phyloP scores from a whole-genome alignment of 2,113 vertebrate species.

The Alosa alosa region DNA sequence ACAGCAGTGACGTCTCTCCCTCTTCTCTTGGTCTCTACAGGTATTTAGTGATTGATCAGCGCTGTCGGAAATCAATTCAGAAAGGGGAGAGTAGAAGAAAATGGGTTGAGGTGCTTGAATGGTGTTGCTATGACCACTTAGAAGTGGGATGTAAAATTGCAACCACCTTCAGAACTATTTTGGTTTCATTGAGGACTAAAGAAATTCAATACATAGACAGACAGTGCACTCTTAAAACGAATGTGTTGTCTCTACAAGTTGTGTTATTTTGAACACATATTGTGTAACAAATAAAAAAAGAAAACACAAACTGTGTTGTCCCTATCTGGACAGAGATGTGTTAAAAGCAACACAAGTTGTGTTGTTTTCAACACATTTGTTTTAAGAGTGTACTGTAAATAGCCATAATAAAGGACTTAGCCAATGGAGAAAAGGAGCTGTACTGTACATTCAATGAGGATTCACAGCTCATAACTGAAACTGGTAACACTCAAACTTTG shows the following conservation, averaged over 20 bases:
- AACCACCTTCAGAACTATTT: background rate
- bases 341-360: too few relatives aligned
- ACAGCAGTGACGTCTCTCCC: background rate
- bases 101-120: background rate
- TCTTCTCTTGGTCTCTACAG: background rate
- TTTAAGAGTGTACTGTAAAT: too few relatives aligned
- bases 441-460: background rate
- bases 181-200: background rate
- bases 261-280: too few relatives aligned
- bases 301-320: too few relatives aligned
- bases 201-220: background rate
- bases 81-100: background rate
- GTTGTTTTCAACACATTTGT: too few relatives aligned
- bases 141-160: background rate
- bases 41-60: background rate
- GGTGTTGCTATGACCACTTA: constrained; percentile 8
- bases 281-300: too few relatives aligned
- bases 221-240: too few relatives aligned
- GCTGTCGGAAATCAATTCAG: background rate
- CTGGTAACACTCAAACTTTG: background rate
- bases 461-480: background rate
- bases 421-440: too few relatives aligned
- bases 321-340: too few relatives aligned
- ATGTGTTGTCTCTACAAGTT: too few relatives aligned
- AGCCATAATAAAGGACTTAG: too few relatives aligned